phyloP scores from a whole-genome alignment of 1,140 invertebrate genomes.

The Cylas formicarius region DNA sequence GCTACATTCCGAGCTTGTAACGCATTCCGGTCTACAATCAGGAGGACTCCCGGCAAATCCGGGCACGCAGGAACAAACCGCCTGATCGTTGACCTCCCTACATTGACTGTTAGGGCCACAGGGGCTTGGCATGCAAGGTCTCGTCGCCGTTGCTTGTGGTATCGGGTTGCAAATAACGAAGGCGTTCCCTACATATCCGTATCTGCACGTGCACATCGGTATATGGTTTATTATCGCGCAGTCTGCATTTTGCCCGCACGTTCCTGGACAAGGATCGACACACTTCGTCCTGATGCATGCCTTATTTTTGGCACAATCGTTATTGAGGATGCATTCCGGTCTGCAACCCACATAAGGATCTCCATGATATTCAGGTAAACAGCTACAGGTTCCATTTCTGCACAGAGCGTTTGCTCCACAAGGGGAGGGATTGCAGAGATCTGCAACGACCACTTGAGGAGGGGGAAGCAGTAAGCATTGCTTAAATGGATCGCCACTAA shows the following conservation, averaged over 20 bases:
- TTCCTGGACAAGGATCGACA: constrained; percentile 60
- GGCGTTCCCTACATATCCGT: constrained; percentile 62
- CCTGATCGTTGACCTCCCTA: constrained; percentile 52
- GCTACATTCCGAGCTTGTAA: constrained; percentile 56
- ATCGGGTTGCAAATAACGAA: constrained; percentile 52
- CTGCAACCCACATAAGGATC: constrained; percentile 55
- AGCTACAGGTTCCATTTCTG: constrained; percentile 57
- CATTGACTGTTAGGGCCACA: constrained; percentile 67
- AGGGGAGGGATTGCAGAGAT: constrained; percentile 65
- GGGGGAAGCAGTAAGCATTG: constrained; percentile 48
- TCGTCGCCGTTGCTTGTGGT: constrained; percentile 41
- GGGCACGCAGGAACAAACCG: constrained; percentile 60
- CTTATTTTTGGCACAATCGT: constrained; percentile 62
- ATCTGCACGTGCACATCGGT: constrained; percentile 63
- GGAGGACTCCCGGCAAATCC: constrained; percentile 61
- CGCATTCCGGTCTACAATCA: constrained; percentile 60
- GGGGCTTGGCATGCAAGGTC: constrained; percentile 60
- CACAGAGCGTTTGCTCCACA: constrained; percentile 74
- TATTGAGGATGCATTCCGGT: constrained; percentile 65
- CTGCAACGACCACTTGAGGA: constrained; percentile 43
- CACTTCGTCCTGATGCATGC: constrained; percentile 67
- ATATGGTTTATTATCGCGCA: constrained; percentile 69
- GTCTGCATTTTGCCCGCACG: constrained; percentile 62
- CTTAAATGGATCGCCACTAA: constrained; percentile 56
- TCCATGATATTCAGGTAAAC: constrained; percentile 56